phyloP scores from a whole-genome alignment of 1,140 invertebrate genomes.

The Homarus americanus region DNA sequence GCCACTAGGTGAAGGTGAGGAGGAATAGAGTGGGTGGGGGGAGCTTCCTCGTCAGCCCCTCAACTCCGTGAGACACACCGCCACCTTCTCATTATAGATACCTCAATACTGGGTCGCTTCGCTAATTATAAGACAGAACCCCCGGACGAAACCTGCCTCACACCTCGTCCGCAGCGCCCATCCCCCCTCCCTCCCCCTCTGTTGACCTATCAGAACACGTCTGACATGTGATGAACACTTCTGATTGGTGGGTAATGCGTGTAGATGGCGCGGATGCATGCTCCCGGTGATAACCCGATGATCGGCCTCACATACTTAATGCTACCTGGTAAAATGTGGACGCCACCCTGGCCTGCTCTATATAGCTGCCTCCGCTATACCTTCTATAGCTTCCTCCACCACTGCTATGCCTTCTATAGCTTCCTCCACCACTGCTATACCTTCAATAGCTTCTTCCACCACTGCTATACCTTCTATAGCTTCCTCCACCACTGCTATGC shows the following conservation, averaged over 20 bases:
- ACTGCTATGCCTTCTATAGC: background rate
- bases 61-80: background rate
- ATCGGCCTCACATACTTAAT: slow-evolving; percentile 5
- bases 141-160: slow-evolving; percentile 57
- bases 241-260: slow-evolving; percentile 51
- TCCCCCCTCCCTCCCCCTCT: background rate
- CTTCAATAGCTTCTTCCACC: background rate
- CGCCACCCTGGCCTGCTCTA: no score
- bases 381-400: no score
- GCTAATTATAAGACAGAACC: slow-evolving; percentile 53
- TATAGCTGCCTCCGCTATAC: no score
- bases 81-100: slow-evolving; percentile 39
- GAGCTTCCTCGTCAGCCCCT: background rate
- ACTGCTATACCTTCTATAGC: no score
- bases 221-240: slow-evolving; percentile 53
- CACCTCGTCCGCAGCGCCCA: slow-evolving; percentile 38
- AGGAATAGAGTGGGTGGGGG: background rate
- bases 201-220: slow-evolving; percentile 64
- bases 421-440: background rate
- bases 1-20: background rate
- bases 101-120: slow-evolving; percentile 41
- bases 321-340: background rate
- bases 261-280: slow-evolving; percentile 3
- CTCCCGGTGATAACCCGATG: slow-evolving; percentile 27
- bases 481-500: no score